Conservation (phyloP, 1,140 invertebrate species). For the Panonychus citri region DNA sequence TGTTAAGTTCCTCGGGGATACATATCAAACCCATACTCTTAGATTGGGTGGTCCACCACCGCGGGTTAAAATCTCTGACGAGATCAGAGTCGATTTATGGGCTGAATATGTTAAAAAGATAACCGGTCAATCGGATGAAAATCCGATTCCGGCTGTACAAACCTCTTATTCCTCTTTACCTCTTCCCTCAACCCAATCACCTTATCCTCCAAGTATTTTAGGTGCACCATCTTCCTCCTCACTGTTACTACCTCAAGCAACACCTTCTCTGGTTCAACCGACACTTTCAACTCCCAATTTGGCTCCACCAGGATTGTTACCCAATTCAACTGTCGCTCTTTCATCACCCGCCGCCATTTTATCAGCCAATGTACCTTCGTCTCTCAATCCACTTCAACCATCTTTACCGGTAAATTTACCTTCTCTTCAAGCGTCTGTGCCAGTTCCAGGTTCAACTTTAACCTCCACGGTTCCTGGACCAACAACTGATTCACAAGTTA, state of each 20-base stretch:
- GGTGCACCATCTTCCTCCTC: no score
- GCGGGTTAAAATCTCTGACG: slow-evolving; percentile 31
- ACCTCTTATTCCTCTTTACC: no score
- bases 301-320: no score
- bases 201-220: no score
- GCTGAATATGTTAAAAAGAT: slow-evolving; percentile 1
- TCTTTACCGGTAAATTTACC: not conserved
- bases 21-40: slow-evolving; percentile 44
- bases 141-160: no score
- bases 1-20: slow-evolving; percentile 49
- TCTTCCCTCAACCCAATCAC: no score
- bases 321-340: no score
- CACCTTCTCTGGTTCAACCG: slow-evolving; percentile 22
- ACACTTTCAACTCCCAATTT: not conserved
- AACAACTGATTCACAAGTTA: slow-evolving; percentile 27
- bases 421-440: not conserved
- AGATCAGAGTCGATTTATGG: slow-evolving; percentile 14
- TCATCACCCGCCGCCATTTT: no score
- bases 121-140: not conserved
- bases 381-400: not conserved
- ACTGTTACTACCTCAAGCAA: not conserved
- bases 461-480: slow-evolving; percentile 3
- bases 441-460: not conserved
- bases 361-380: no score
- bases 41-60: slow-evolving; percentile 52